Base-by-base conservation (phyloP, 37 sponge, comb jelly and placozoan genomes). In the Petrosia ficiformis region DNA sequence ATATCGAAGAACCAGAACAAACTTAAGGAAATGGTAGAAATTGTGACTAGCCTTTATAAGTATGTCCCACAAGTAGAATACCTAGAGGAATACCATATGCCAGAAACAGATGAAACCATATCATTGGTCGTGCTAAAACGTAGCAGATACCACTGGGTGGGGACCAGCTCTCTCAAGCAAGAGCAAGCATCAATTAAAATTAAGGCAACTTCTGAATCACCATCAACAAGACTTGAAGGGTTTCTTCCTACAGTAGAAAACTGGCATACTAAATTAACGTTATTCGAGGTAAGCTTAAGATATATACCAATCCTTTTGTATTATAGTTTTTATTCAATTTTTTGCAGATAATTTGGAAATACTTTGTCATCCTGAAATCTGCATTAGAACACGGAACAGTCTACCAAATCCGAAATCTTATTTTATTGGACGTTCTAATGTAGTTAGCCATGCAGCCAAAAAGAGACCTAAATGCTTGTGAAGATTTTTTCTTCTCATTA, bases 251-350 rank as follows among this genome's bases (percentile, higher is more conserved):
- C 44, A 29, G 61, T 75, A 38, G 76, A 28, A 37, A 42, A 75
- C 35, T 75, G 76, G 76, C 76, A 75, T 56, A 59, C 76, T 30
- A 75, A 75, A 60, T 56, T 59, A 31, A 75, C 42, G 38, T 35
- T 60, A n/a, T 59, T 75, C 22, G 76, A 59, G 31, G 76, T 75
- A 59, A 75, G 70, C 24, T 19, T 8, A 11, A 22, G 8, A 64
- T 22, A 71, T 71, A 24, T 33, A 31, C 39, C 16, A 57, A 56
- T 33, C 42, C 54, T 74, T 57, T 31, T 74, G 16, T 31, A 34
- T 11, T 74, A 57, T 56, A 44, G n/a, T 25, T 40, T 6, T 68
- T 39, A 68, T 32, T 14, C 22, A 44, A 39, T n/a, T 22, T 61
- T 22, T 26, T 26, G 6, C 29, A 72, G 73, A 57, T 72, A 39